Evolutionary conservation across 2,888 invertebrate species (phyloP).

Genomic region (Creontiades dilutus): DNA sequence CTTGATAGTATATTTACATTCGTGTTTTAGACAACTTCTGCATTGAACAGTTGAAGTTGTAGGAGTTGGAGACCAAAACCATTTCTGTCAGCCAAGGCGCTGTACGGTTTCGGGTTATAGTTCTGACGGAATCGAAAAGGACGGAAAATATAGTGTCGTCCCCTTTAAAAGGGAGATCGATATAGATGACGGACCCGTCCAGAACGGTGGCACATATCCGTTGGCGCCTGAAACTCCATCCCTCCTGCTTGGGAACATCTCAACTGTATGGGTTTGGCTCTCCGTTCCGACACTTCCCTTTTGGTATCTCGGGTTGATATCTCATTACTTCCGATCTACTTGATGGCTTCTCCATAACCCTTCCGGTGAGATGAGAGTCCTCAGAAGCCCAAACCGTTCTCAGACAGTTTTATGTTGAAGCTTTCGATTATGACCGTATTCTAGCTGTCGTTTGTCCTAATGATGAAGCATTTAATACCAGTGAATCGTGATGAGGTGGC

Average conservation of each 20-base stretch:
- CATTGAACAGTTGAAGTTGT: too few species aligned
- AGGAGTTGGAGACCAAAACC: background rate
- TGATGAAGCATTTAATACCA: background rate
- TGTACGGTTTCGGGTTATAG: background rate
- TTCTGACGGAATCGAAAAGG: background rate
- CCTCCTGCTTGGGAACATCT: background rate
- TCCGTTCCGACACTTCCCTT: background rate
- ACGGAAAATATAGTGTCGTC: background rate
- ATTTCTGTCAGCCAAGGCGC: background rate
- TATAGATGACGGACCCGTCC: constrained; percentile 22
- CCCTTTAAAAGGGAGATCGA: background rate
- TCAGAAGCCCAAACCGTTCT: background rate
- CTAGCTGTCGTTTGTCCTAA: background rate
- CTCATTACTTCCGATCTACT: constrained; percentile 24
- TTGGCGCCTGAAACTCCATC: constrained; percentile 33
- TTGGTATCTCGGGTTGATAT: background rate
- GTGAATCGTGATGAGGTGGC: background rate
- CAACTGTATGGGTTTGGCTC: background rate
- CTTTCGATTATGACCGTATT: background rate
- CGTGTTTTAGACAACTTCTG: too few species aligned
- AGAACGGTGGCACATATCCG: constrained; percentile 22
- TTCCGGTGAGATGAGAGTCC: background rate
- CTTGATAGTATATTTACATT: too few species aligned
- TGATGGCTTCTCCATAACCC: constrained; percentile 7
- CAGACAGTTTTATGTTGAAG: background rate